These are phyloP conservation scores for Amblyjoppa proteus DNA, from an alignment of 2,888 invertebrate species.

Conservation along the genomic window DNA sequence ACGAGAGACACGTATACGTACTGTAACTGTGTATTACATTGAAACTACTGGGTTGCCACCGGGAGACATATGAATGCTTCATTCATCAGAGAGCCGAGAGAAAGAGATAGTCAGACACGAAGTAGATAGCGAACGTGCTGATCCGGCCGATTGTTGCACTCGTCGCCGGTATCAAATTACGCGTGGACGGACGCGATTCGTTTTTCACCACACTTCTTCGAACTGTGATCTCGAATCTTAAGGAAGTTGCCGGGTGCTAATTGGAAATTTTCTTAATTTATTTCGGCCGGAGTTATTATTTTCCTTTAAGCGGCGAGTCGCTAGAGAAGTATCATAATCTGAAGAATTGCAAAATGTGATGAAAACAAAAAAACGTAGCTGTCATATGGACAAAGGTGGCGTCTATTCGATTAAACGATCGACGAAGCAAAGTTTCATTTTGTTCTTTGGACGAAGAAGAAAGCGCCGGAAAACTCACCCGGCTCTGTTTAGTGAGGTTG, in stretches of 20 bases:
- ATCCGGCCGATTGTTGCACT: conserved; percentile 44
- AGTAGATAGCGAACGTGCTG: conserved; percentile 44
- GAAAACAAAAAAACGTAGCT: not conserved
- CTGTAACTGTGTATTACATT: conserved; percentile 57
- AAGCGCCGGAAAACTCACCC: conserved; percentile 78
- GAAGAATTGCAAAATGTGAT: no score
- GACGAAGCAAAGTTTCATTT: no score
- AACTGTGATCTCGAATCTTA: not conserved
- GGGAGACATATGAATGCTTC: conserved; percentile 75
- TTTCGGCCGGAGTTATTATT: not conserved
- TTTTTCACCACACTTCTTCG: conserved; percentile 1
- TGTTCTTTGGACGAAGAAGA: not conserved
- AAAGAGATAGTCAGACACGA: conserved; percentile 56
- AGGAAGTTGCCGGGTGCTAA: not conserved
- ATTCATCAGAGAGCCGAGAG: conserved; percentile 72
- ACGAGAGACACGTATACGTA: conserved; percentile 28
- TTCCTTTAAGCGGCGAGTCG: not conserved
- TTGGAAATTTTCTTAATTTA: not conserved
- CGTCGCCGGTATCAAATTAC: conserved; percentile 34
- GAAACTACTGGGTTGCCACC: conserved; percentile 48
- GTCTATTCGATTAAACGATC: not conserved
- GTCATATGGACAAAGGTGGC: not conserved
- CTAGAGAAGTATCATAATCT: no score
- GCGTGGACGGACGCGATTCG: conserved; percentile 16
- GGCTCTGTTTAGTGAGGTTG: conserved; percentile 82